These are phyloP conservation scores for Calliphora vicina DNA, from an alignment of 1,140 invertebrate species.

Conservation along the genomic window DNA sequence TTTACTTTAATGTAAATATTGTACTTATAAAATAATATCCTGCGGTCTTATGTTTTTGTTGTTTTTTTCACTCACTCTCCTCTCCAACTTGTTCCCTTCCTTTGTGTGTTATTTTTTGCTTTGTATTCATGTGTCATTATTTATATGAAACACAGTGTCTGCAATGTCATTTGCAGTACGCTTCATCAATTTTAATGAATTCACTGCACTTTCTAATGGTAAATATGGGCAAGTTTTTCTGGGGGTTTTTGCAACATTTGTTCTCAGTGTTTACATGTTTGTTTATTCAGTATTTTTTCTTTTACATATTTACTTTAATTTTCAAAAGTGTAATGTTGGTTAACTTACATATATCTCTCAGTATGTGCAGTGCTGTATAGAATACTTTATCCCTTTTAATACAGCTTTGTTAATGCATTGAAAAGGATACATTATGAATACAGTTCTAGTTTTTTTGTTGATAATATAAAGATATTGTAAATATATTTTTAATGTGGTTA, in stretches of 20 bases:
- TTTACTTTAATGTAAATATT: constrained; percentile 3
- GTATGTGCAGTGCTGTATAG: not conserved
- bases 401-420: not conserved
- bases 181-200: constrained; percentile 31
- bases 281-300: too few relatives aligned
- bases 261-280: too few relatives aligned
- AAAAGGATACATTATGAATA: not conserved
- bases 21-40: constrained; percentile 2
- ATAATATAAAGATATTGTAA: not conserved
- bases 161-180: constrained; percentile 19
- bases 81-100: not conserved
- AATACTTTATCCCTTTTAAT: not conserved
- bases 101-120: not conserved
- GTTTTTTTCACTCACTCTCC: not conserved
- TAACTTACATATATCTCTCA: not conserved
- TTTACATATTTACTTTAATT: not conserved
- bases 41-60: not conserved
- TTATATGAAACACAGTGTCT: constrained; percentile 15
- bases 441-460: not conserved
- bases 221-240: not conserved
- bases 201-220: not conserved
- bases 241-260: too few relatives aligned
- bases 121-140: constrained; percentile 14
- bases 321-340: not conserved
- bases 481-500: not conserved